Evolutionary conservation across 2,113 vertebrate genomes (phyloP).

Genomic region (Leptobrachium leishanense): DNA sequence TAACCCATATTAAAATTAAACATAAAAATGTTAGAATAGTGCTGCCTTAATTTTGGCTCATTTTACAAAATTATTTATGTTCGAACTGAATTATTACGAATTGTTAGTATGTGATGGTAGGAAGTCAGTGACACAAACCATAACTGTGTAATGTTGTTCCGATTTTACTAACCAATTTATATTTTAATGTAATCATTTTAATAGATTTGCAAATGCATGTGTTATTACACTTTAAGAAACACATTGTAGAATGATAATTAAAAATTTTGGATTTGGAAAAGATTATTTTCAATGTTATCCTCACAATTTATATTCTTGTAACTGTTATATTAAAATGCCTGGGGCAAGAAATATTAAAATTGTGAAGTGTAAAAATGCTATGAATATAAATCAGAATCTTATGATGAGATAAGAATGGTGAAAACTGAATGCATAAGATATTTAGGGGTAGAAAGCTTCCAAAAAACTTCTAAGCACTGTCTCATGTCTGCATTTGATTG

Average conservation of each 20-base stretch:
- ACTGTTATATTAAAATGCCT: conserved; percentile 38
- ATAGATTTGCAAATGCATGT: too few species aligned
- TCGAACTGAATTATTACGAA: too few species aligned
- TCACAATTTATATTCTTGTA: conserved; percentile 30
- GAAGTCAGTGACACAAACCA: too few species aligned
- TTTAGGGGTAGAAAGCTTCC: conserved; percentile 44
- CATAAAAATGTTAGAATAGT: too few species aligned
- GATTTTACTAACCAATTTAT: too few species aligned
- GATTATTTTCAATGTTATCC: conserved; percentile 36
- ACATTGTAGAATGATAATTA: conserved; percentile 5
- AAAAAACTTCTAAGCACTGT: conserved; percentile 45
- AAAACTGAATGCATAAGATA: conserved; percentile 47
- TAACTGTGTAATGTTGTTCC: too few species aligned
- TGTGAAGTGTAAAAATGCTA: conserved; percentile 50
- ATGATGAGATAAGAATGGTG: conserved; percentile 44
- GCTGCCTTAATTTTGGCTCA: too few species aligned
- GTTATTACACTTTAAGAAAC: too few species aligned
- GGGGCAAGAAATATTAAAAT: conserved; percentile 47
- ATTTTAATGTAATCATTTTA: too few species aligned
- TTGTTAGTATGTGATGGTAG: too few species aligned
- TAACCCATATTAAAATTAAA: too few species aligned
- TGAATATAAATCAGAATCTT: conserved; percentile 50
- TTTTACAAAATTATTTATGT: too few species aligned
- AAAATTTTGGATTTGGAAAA: conserved; percentile 23
- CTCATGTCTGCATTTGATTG: conserved; percentile 41